A percentile compares a stretch with the other conserved stretches of the same genome.
Conservation (phyloP, 2,888 invertebrate genomes). For the Lepidocyrtinus sp. region DNA sequence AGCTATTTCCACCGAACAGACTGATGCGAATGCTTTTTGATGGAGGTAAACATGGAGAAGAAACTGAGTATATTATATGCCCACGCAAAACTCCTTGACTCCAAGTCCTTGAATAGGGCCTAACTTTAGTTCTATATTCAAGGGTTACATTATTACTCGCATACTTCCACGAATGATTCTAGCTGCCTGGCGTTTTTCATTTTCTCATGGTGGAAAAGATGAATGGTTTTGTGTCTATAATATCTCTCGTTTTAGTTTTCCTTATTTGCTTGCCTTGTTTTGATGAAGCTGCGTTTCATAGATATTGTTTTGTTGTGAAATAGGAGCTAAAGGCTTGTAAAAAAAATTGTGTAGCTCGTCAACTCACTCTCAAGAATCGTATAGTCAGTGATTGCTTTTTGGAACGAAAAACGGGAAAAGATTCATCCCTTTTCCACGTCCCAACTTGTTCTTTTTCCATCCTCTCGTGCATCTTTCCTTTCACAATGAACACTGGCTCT, state of each 20-base stretch:
- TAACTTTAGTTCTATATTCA: no score
- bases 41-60: no score
- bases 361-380: neutral
- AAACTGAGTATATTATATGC: no score
- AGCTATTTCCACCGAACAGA: no score
- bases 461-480: neutral
- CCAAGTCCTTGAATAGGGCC: no score
- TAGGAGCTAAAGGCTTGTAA: neutral
- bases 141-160: no score
- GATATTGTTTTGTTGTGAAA: neutral
- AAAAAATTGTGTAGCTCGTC: neutral
- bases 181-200: no score
- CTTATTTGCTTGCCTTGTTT: constrained; percentile 20
- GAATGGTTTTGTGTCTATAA: constrained; percentile 45
- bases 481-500: constrained; percentile 44
- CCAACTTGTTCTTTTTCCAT: constrained; percentile 17
- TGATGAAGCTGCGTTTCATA: neutral
- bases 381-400: constrained; percentile 51
- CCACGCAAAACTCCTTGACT: no score
- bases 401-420: constrained; percentile 48
- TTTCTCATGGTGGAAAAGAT: constrained; percentile 36
- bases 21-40: no score
- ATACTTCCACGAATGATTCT: no score
- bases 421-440: constrained; percentile 45
- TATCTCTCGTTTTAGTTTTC: constrained; percentile 35